Percentiles rank a stretch among this genome's conserved stretches.
These are phyloP conservation scores for Pocillopora grandis DNA, from an alignment of 92 coral and sea anemone genomes.

Conservation along the genomic window DNA sequence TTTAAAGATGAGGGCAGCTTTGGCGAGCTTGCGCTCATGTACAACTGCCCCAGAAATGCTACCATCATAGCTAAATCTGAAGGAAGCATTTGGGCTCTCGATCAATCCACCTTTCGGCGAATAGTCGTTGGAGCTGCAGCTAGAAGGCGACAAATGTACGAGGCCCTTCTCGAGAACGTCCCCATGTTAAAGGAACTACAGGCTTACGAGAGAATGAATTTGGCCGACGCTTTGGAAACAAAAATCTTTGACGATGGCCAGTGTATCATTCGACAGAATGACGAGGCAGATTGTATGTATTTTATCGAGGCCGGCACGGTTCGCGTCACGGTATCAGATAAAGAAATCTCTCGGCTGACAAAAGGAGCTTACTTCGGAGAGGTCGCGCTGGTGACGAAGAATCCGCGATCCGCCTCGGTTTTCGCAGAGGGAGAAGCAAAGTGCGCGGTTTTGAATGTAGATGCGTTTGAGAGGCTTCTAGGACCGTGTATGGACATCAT, in stretches of 20 bases:
- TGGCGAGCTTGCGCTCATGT: slow-evolving; percentile 97
- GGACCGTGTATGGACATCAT: slow-evolving; percentile 97
- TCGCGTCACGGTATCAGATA: slow-evolving; percentile 74
- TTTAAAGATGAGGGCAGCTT: slow-evolving; percentile 88
- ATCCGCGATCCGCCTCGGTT: slow-evolving; percentile 95
- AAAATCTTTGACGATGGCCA: slow-evolving; percentile 77
- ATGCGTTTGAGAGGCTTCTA: slow-evolving; percentile 94
- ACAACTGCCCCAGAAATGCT: slow-evolving; percentile 98
- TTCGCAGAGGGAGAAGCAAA: slow-evolving; percentile 72
- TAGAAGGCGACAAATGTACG: slow-evolving; percentile 85
- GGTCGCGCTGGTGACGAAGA: slow-evolving; percentile 91
- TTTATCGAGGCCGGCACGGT: slow-evolving; percentile 90
- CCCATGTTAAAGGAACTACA: slow-evolving; percentile 84
- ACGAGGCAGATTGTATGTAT: slow-evolving; percentile 98
- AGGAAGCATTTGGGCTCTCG: slow-evolving; percentile 95
- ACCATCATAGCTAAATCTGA: slow-evolving; percentile 88
- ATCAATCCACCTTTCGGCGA: slow-evolving; percentile 84
- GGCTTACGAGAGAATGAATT: slow-evolving; percentile 88
- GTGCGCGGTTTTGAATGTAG: slow-evolving; percentile 82
- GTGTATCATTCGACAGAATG: slow-evolving; percentile 85
- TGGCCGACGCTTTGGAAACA: slow-evolving; percentile 94
- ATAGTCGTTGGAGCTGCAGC: slow-evolving; percentile 97
- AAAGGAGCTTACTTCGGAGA: slow-evolving; percentile 93
- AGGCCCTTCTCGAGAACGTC: slow-evolving; percentile 79
- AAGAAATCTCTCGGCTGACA: slow-evolving; percentile 76